phyloP scores from a whole-genome alignment of 2,113 vertebrate genomes.

The Ictalurus furcatus region DNA sequence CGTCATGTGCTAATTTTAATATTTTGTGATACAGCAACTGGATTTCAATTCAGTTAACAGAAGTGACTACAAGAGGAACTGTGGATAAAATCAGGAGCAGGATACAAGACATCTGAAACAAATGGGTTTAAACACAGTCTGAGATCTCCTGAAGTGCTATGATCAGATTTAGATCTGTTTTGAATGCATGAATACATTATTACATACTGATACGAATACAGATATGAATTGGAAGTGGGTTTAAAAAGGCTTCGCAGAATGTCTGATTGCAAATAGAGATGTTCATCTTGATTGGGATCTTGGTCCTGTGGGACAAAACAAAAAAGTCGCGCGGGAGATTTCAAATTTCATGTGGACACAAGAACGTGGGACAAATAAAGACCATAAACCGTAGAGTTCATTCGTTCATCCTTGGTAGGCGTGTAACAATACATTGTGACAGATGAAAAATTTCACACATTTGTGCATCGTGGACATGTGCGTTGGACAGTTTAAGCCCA shows the following conservation, averaged over 20 bases:
- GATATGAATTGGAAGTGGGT: not conserved
- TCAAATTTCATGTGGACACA: not conserved
- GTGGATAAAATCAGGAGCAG: not conserved
- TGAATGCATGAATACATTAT: not conserved
- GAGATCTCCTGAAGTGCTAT: not conserved
- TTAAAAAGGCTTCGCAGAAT: not conserved
- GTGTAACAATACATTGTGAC: not conserved
- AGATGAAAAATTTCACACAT: too few species aligned
- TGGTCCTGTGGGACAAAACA: not conserved
- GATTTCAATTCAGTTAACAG: not conserved
- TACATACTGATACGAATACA: not conserved
- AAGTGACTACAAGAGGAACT: not conserved
- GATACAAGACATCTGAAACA: not conserved
- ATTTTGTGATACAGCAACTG: not conserved
- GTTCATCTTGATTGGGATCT: not conserved
- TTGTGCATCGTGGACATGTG: too few species aligned
- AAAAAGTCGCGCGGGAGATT: not conserved
- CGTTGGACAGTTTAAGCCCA: too few species aligned
- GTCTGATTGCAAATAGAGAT: not conserved
- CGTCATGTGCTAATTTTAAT: not conserved
- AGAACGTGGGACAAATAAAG: not conserved
- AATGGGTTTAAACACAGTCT: not conserved
- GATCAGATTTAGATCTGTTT: not conserved
- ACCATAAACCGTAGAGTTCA: not conserved
- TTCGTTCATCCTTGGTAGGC: not conserved